phyloP scores from a whole-genome alignment of 30 jellyfish, hydroid and myxozoan species.

The Catostylus mosaicus region DNA sequence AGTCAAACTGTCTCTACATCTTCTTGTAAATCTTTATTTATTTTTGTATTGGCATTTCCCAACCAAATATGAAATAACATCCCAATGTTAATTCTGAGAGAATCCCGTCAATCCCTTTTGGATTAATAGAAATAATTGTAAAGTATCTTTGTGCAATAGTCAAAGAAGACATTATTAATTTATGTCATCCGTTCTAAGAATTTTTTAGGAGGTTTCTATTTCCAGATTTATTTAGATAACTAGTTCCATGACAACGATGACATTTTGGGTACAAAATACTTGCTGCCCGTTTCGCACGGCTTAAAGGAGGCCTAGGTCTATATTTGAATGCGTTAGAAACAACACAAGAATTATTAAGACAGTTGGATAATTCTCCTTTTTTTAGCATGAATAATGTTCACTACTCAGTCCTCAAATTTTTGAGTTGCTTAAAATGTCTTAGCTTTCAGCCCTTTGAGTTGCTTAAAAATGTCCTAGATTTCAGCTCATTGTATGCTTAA shows the following conservation, averaged over 20 bases:
- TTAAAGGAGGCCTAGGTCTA: no score
- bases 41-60: constrained; percentile 9
- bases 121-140: constrained; percentile 35
- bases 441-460: no score
- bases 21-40: background rate
- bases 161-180: background rate
- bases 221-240: background rate
- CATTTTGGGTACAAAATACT: no score
- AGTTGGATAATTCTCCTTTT: no score
- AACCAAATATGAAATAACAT: constrained; percentile 19
- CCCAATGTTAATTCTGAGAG: background rate
- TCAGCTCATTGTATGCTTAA: no score
- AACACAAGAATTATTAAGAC: no score
- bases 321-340: no score
- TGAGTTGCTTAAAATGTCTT: no score
- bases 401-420: no score
- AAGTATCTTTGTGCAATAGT: background rate
- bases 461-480: no score
- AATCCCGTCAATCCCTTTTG: constrained; percentile 15
- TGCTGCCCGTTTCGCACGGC: no score
- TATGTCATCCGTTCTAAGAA: background rate
- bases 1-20: constrained; percentile 25
- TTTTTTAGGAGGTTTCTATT: background rate
- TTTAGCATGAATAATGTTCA: no score
- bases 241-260: background rate